Evolutionary conservation across 2,113 vertebrate genomes (phyloP).

Genomic region (Chaetodon trifascialis): DNA sequence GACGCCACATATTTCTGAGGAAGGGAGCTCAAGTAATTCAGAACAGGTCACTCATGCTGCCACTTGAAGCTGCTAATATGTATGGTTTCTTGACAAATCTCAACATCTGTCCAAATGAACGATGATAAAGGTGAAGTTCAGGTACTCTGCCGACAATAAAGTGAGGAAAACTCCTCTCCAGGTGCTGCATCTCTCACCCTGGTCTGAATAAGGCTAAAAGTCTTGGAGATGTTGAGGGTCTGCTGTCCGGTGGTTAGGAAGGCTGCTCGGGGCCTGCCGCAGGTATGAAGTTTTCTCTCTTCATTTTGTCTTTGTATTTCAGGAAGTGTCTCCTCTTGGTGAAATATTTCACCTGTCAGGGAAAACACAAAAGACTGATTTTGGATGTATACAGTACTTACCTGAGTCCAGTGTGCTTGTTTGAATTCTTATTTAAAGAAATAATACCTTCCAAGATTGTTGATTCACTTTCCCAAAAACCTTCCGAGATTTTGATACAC

Average conservation of each 20-base stretch:
- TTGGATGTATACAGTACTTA: too few species aligned
- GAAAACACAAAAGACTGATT: neutral
- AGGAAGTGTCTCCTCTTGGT: slow-evolving; percentile 93
- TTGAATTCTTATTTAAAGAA: neutral
- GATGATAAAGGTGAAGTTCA: neutral
- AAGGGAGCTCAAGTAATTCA: neutral
- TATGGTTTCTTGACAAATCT: neutral
- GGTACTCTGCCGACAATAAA: neutral
- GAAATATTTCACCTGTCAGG: slow-evolving; percentile 93
- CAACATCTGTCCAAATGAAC: slow-evolving; percentile 56
- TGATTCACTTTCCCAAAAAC: too few species aligned
- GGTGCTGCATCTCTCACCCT: slow-evolving; percentile 10
- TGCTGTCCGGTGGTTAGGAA: slow-evolving; percentile 38
- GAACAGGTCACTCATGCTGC: neutral
- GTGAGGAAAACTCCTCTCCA: neutral
- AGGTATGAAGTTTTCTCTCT: slow-evolving; percentile 86
- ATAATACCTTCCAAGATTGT: neutral
- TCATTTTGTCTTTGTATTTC: slow-evolving; percentile 92
- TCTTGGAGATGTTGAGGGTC: neutral
- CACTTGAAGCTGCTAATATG: neutral
- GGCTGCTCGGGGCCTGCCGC: slow-evolving; percentile 79
- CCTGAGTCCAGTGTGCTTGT: neutral
- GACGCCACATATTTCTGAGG: neutral
- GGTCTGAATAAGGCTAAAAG: slow-evolving; percentile 1
- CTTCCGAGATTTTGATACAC: neutral